Evolutionary conservation across 2,113 vertebrate species (phyloP).

Genomic region (Gnathonemus longibarbis): DNA sequence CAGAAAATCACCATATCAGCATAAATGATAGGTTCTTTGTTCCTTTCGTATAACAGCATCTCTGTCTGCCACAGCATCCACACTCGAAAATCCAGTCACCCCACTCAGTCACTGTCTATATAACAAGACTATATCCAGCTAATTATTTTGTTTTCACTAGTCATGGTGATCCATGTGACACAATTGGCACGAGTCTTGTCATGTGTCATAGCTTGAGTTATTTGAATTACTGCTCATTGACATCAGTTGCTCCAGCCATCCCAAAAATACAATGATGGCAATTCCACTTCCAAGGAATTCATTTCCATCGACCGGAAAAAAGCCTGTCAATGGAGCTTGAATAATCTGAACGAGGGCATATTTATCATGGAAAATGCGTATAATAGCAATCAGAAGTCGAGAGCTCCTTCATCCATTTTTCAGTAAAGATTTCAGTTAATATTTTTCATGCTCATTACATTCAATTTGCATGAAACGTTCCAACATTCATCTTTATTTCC

Average conservation of each 20-base stretch:
- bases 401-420: neutral
- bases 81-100: neutral
- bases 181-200: neutral
- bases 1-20: neutral
- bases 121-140: neutral
- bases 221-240: neutral
- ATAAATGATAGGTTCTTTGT: neutral
- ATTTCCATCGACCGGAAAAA: neutral
- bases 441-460: slow-evolving; percentile 1
- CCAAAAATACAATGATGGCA: neutral
- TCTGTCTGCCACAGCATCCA: neutral
- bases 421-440: slow-evolving; percentile 7
- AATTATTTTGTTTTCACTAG: neutral
- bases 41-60: neutral
- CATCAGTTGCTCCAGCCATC: neutral
- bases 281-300: neutral
- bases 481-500: neutral
- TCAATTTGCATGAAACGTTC: neutral
- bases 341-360: neutral
- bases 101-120: neutral
- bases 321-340: neutral
- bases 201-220: neutral
- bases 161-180: neutral
- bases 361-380: neutral
- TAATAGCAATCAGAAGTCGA: slow-evolving; percentile 1